phyloP scores from a whole-genome alignment of 2,888 invertebrate genomes.

The Epinotia brunnichana region DNA sequence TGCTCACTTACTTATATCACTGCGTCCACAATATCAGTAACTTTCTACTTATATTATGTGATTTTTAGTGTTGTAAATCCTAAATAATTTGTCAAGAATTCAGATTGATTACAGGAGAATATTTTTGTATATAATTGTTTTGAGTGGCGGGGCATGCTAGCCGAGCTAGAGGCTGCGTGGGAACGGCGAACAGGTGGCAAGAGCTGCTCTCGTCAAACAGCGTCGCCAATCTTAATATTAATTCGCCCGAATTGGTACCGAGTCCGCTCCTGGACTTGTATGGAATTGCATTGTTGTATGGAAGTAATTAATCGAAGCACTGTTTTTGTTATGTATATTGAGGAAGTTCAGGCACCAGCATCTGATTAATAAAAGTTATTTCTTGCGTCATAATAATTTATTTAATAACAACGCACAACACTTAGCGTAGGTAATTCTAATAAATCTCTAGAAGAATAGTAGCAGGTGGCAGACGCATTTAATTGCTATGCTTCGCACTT shows the following conservation, averaged over 20 bases:
- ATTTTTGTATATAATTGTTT: background rate
- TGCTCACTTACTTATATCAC: background rate
- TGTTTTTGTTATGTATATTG: conserved; percentile 15
- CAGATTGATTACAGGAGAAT: background rate
- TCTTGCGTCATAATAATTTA: background rate
- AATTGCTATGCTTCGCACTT: conserved; percentile 18
- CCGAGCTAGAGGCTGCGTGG: conserved; percentile 56
- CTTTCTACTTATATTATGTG: background rate
- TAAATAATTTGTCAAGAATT: background rate
- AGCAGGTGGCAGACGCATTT: background rate
- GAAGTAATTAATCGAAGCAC: conserved; percentile 22
- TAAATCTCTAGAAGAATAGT: background rate
- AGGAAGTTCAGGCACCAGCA: background rate
- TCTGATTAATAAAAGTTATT: background rate
- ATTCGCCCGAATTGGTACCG: conserved; percentile 49
- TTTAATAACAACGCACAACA: background rate
- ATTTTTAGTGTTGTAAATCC: background rate
- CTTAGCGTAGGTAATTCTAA: background rate
- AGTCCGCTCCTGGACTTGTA: conserved; percentile 17
- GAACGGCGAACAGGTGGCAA: conserved; percentile 72
- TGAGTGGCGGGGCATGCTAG: conserved; percentile 21
- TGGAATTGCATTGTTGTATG: conserved; percentile 31
- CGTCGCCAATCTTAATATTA: conserved; percentile 51
- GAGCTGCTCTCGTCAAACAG: conserved; percentile 44
- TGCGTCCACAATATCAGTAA: background rate